Conservation (phyloP, 2,797 vertebrate species). For the Danionella dracula region DNA sequence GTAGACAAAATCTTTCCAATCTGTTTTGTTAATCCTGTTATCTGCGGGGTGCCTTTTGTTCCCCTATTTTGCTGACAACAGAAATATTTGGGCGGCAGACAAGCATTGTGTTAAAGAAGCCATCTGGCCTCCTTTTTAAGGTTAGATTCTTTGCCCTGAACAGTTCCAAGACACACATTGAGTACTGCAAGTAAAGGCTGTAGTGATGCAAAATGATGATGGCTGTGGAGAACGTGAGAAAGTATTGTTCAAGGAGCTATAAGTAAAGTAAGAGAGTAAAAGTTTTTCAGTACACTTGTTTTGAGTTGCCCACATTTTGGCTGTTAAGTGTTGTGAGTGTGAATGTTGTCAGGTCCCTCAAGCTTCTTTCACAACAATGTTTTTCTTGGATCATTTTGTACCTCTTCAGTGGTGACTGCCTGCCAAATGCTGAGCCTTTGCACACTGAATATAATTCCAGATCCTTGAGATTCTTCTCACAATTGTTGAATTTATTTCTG, state of each 20-base stretch:
- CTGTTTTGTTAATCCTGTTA: slow-evolving; percentile 44
- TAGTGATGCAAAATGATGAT: slow-evolving; percentile 40
- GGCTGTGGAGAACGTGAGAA: no score
- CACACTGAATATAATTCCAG: slow-evolving; percentile 31
- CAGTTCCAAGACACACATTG: slow-evolving; percentile 47
- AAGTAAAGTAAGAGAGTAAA: not conserved
- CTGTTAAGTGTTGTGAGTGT: slow-evolving; percentile 23
- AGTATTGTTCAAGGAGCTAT: slow-evolving; percentile 1
- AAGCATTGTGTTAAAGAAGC: slow-evolving; percentile 38
- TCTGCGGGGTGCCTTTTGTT: slow-evolving; percentile 21
- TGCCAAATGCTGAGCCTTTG: slow-evolving; percentile 25
- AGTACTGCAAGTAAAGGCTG: slow-evolving; percentile 48
- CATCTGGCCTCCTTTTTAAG: slow-evolving; percentile 47
- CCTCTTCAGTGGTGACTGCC: slow-evolving; percentile 5
- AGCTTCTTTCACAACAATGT: slow-evolving; percentile 32
- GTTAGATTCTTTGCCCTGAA: slow-evolving; percentile 45
- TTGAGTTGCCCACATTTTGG: not conserved
- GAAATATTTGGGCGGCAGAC: slow-evolving; percentile 48
- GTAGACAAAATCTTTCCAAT: slow-evolving; percentile 38
- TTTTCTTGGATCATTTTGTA: slow-evolving; percentile 25
- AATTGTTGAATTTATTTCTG: slow-evolving; percentile 22
- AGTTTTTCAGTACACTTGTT: not conserved
- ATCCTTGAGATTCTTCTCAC: slow-evolving; percentile 28
- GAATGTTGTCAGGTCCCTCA: not conserved
- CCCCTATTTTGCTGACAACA: slow-evolving; percentile 40